These are phyloP conservation scores for Hirtodrosophila confusa DNA, from an alignment of 2,888 invertebrate genomes.

Conservation along the genomic window DNA sequence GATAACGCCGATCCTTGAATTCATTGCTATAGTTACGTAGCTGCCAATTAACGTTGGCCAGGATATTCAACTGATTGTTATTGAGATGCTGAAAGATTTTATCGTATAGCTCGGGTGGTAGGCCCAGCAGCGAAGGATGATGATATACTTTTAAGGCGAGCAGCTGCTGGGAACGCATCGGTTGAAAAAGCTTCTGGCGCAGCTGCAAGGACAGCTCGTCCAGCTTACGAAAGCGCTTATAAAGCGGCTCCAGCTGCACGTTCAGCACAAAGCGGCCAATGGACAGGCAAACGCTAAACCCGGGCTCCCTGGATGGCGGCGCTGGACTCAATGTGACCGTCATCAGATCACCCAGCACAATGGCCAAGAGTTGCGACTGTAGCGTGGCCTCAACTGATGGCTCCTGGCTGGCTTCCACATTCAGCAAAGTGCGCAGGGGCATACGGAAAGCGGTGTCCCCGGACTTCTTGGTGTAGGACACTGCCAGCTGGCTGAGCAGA, in stretches of 20 bases:
- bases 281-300: conserved; percentile 79
- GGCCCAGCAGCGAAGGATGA: conserved; percentile 83
- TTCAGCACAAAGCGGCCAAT: conserved; percentile 81
- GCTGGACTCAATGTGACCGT: conserved; percentile 77
- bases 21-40: conserved; percentile 48
- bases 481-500: conserved; percentile 39
- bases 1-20: conserved; percentile 30
- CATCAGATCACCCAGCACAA: conserved; percentile 79
- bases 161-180: conserved; percentile 86
- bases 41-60: conserved; percentile 74
- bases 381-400: background rate
- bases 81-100: conserved; percentile 71
- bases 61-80: conserved; percentile 65
- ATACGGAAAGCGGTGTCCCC: conserved; percentile 37
- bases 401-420: conserved; percentile 11
- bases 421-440: conserved; percentile 48
- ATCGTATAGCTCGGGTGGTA: conserved; percentile 79
- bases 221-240: conserved; percentile 80
- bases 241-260: conserved; percentile 59
- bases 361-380: conserved; percentile 64
- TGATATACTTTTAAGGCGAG: conserved; percentile 66
- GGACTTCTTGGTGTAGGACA: conserved; percentile 19
- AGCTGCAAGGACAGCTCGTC: conserved; percentile 85
- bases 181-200: conserved; percentile 86
- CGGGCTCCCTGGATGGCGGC: conserved; percentile 52